phyloP scores from a whole-genome alignment of 2,113 vertebrate species.

The Chamaea fasciata region DNA sequence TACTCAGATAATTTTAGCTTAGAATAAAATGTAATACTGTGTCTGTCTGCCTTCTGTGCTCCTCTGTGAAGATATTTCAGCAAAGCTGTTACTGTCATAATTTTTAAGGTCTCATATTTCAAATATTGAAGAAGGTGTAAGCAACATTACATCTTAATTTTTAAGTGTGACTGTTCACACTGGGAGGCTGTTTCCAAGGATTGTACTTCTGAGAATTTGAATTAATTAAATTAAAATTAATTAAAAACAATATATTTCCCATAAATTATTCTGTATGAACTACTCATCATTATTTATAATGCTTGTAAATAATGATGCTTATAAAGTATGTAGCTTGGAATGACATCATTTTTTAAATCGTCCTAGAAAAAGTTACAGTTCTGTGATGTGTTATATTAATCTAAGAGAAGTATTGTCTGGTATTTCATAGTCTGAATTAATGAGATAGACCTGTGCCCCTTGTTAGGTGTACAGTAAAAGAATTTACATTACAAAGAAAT shows the following conservation, averaged over 20 bases:
- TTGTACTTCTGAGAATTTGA: not conserved
- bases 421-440: not conserved
- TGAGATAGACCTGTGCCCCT: not conserved
- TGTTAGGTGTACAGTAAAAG: not conserved
- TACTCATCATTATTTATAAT: not conserved
- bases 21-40: not conserved
- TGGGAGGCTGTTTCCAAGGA: not conserved
- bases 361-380: not conserved
- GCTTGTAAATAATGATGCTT: not conserved
- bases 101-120: not conserved
- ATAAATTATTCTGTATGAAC: not conserved
- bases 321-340: not conserved
- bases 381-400: not conserved
- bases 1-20: not conserved
- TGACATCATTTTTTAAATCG: not conserved
- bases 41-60: not conserved
- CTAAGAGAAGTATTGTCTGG: not conserved
- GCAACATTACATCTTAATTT: not conserved
- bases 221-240: not conserved
- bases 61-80: not conserved
- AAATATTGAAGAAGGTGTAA: not conserved
- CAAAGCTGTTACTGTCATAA: not conserved
- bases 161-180: not conserved
- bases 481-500: not conserved
- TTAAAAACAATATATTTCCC: not conserved